A percentile compares a stretch with the other conserved stretches of the same genome.
Conservation (phyloP, 35 echinoderm and acorn worm genomes). For the Strongylocentrotus purpuratus region DNA sequence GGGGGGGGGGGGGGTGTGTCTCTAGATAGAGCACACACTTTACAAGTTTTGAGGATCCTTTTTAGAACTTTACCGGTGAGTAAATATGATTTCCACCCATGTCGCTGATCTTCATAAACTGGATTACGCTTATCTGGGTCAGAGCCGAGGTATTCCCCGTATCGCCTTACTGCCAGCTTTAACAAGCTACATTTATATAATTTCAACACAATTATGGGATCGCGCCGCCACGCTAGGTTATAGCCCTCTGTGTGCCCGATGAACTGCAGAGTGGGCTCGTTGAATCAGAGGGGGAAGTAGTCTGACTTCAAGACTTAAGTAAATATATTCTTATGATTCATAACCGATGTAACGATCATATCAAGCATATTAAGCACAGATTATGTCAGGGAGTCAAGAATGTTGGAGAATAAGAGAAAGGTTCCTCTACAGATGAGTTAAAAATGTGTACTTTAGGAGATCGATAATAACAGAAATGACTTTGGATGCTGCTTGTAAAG, state of each 20-base stretch:
- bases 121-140: conserved; percentile 41
- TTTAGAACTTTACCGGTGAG: background rate
- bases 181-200: conserved; percentile 54
- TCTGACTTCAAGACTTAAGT: background rate
- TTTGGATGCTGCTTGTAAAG: too few species aligned
- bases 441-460: too few species aligned
- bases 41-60: background rate
- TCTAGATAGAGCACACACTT: background rate
- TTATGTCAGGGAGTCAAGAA: too few species aligned
- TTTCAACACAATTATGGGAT: conserved; percentile 55
- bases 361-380: too few species aligned
- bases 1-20: conserved; percentile 2
- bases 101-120: conserved; percentile 6
- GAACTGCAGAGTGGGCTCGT: background rate
- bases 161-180: conserved; percentile 39
- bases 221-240: conserved; percentile 2
- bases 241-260: background rate
- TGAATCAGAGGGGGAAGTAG: background rate
- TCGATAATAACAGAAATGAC: too few species aligned
- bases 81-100: conserved; percentile 50
- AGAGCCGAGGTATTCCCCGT: conserved; percentile 14
- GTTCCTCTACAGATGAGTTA: too few species aligned
- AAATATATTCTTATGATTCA: background rate
- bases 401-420: too few species aligned
- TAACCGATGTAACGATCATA: background rate